Conservation (phyloP, 1,140 invertebrate species). For the Hermetia illucens region DNA sequence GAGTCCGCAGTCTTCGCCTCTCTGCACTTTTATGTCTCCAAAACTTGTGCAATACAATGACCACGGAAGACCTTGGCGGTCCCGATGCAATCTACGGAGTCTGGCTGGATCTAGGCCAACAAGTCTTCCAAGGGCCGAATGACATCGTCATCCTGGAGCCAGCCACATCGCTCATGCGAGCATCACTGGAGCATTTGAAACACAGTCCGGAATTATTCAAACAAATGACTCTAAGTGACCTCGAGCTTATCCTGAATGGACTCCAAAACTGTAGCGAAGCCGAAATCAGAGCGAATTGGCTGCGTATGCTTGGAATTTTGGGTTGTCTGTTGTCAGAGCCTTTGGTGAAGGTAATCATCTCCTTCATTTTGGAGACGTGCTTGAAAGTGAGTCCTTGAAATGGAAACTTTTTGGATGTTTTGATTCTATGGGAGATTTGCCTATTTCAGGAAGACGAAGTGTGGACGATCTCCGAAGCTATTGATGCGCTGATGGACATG, state of each 20-base stretch:
- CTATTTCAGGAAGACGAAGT: constrained; percentile 32
- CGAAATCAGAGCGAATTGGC: constrained; percentile 49
- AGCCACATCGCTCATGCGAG: constrained; percentile 19
- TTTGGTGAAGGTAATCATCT: constrained; percentile 21
- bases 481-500: constrained; percentile 62
- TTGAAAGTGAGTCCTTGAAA: constrained; percentile 6
- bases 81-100: constrained; percentile 15
- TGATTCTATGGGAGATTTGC: too few species aligned
- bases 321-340: constrained; percentile 25
- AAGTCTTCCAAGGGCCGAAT: constrained; percentile 17
- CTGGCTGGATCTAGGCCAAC: constrained; percentile 21
- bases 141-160: constrained; percentile 15
- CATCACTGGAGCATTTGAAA: constrained; percentile 17
- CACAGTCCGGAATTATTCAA: constrained; percentile 21
- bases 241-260: constrained; percentile 40
- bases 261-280: constrained; percentile 37
- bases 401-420: too few species aligned
- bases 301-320: constrained; percentile 50
- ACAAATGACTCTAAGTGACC: constrained; percentile 24
- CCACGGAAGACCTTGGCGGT: constrained; percentile 18
- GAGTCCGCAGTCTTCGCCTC: constrained; percentile 12
- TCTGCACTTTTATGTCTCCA: constrained; percentile 19
- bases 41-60: constrained; percentile 17
- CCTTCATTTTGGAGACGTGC: constrained; percentile 13
- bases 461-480: constrained; percentile 55